Base-by-base conservation (phyloP, 2,888 invertebrate genomes). In the Aspidiotus rigidus region DNA sequence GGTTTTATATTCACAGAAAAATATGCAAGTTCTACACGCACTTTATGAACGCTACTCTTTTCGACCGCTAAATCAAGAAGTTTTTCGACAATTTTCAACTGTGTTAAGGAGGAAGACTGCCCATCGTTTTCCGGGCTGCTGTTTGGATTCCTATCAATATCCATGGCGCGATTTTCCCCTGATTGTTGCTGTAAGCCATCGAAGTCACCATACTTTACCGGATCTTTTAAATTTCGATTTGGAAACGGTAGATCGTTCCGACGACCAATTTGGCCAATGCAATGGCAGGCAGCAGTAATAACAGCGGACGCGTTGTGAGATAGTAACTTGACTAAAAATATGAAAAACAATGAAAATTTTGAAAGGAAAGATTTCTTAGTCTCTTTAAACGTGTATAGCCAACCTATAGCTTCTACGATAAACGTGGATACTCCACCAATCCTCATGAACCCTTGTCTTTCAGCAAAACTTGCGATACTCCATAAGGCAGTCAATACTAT, bases 191-290 rank as follows among this genome's bases (percentile, higher is more conserved):
- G 28, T 59, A 66, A 57, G 11, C 66, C 66, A 17, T 66, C 66
- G 44, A 66, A 66, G 17, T 44, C 59, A 9, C 66, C 66, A 15
- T 66, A 66, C 49, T 66, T 66, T 7, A 59, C 66, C 8, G 66
- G 59, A 39, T 66, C 57, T 15, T 59, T 66, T 5, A 66, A 59
- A 28, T 66, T 66, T 10, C 66, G 15, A 49, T 59, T 66, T 6
- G 66, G 59, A 2, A 66, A 44, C 1, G 66, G 59, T 15, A 66
- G n/a, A n/a, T 66, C 66, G 15, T 66, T 40, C 6, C 42, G 41
- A 7, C 66, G 66, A 3, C 66, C 66, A 8, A 66, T 49, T 8
- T 57, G 66, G n/a, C 66, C 66, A 28, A 66, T 57, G 42, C 60
- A 16, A n/a, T 59, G 41, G 39, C 66, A 66, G 7, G 66, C 66